Evolutionary conservation across 2,888 invertebrate species (phyloP).

Genomic region (Kuschelorhynchus macadamiae): DNA sequence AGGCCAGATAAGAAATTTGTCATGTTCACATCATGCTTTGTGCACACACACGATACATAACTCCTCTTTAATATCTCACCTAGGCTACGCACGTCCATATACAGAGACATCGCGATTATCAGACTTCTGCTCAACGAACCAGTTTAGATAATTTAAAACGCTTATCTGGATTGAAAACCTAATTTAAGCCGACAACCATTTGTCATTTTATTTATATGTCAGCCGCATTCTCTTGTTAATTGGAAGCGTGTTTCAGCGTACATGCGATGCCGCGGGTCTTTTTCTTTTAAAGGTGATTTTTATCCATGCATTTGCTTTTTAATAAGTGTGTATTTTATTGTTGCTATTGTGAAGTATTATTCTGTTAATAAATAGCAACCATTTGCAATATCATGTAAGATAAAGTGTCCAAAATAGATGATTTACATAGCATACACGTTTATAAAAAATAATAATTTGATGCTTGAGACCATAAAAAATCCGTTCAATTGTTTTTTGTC

Average conservation of each 20-base stretch:
- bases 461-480: too few relatives aligned
- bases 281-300: not conserved
- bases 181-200: constrained; percentile 59
- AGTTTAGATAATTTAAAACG: constrained; percentile 54
- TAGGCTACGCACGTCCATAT: constrained; percentile 32
- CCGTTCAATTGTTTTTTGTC: too few relatives aligned
- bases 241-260: constrained; percentile 40
- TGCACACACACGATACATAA: constrained; percentile 32
- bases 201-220: constrained; percentile 60
- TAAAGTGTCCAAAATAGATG: too few relatives aligned
- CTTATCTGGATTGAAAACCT: constrained; percentile 58
- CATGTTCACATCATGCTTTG: constrained; percentile 42
- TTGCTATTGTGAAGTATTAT: too few relatives aligned
- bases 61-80: constrained; percentile 42
- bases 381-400: too few relatives aligned
- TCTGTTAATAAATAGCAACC: too few relatives aligned
- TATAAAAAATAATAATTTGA: too few relatives aligned
- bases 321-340: too few relatives aligned
- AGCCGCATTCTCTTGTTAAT: constrained; percentile 55
- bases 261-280: constrained; percentile 10
- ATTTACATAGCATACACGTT: too few relatives aligned
- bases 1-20: constrained; percentile 32
- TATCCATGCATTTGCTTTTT: too few relatives aligned
- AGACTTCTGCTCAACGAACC: constrained; percentile 48
- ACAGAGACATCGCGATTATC: constrained; percentile 45